These are phyloP conservation scores for Heliopora coerulea DNA, from an alignment of 92 coral and sea anemone species.

Conservation along the genomic window DNA sequence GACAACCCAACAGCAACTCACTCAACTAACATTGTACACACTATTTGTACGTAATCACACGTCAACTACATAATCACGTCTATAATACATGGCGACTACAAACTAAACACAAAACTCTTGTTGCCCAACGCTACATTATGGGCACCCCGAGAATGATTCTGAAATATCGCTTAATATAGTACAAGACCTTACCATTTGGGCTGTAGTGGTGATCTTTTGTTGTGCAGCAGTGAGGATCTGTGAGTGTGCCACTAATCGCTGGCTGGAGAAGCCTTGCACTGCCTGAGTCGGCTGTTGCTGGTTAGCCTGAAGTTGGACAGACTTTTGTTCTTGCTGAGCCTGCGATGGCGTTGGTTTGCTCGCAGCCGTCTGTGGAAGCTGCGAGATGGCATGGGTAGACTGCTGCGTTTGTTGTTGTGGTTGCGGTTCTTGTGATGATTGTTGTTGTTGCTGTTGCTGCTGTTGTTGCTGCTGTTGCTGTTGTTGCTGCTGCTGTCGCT, in stretches of 20 bases:
- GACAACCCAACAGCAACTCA: too few species aligned
- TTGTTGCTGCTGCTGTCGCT: conserved; percentile 55
- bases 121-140: too few species aligned
- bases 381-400: conserved; percentile 47
- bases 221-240: conserved; percentile 42
- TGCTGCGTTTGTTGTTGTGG: conserved; percentile 44
- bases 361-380: conserved; percentile 36
- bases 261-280: conserved; percentile 11
- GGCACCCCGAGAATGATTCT: too few species aligned
- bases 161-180: too few species aligned
- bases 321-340: conserved; percentile 44
- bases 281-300: conserved; percentile 45
- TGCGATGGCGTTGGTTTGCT: conserved; percentile 60
- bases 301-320: conserved; percentile 49
- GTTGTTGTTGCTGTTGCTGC: conserved; percentile 59
- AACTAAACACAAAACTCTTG: too few species aligned
- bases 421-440: conserved; percentile 40
- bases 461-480: conserved; percentile 60
- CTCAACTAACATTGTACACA: too few species aligned
- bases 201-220: conserved; percentile 40
- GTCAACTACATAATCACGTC: too few species aligned
- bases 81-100: too few species aligned
- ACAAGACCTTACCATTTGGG: conserved; percentile 27
- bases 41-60: too few species aligned
- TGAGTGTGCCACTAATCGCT: conserved; percentile 18